phyloP scores from a whole-genome alignment of 2,113 vertebrate species.

The Theristicus caerulescens region DNA sequence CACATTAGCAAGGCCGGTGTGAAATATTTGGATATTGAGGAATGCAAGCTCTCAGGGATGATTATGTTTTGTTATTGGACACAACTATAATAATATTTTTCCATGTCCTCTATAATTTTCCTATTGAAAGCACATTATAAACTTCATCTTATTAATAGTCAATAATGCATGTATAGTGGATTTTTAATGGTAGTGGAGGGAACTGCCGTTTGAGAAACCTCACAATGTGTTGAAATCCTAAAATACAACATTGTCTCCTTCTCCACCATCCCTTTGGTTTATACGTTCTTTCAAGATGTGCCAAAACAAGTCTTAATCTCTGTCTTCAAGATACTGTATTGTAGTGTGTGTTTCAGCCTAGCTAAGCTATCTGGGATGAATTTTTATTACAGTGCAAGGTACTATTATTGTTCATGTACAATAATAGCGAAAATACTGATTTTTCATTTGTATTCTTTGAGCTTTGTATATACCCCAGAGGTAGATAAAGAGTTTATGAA shows the following conservation, averaged over 20 bases:
- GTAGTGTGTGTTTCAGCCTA: constrained; percentile 1
- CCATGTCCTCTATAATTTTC: constrained; percentile 12
- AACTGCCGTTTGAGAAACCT: constrained; percentile 35
- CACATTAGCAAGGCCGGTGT: not conserved
- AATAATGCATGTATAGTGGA: not conserved
- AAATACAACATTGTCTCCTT: constrained; percentile 39
- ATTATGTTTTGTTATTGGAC: not conserved
- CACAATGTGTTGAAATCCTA: constrained; percentile 1
- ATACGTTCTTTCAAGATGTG: constrained; percentile 27
- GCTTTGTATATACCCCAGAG: constrained; percentile 34
- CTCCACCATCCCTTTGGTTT: not conserved
- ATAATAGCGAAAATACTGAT: constrained; percentile 18
- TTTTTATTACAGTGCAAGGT: constrained; percentile 37
- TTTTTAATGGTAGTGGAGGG: constrained; percentile 23
- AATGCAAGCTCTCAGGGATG: not conserved
- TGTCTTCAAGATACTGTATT: constrained; percentile 15
- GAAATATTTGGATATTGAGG: not conserved
- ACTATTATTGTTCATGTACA: constrained; percentile 31
- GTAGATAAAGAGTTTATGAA: constrained; percentile 55
- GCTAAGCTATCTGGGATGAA: constrained; percentile 18
- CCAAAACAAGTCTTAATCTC: constrained; percentile 53
- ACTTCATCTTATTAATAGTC: constrained; percentile 33
- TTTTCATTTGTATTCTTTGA: constrained; percentile 53
- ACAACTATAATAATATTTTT: not conserved
- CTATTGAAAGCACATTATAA: not conserved